These are phyloP conservation scores for Ichneumon xanthorius DNA, from an alignment of 2,888 invertebrate species.

Conservation along the genomic window DNA sequence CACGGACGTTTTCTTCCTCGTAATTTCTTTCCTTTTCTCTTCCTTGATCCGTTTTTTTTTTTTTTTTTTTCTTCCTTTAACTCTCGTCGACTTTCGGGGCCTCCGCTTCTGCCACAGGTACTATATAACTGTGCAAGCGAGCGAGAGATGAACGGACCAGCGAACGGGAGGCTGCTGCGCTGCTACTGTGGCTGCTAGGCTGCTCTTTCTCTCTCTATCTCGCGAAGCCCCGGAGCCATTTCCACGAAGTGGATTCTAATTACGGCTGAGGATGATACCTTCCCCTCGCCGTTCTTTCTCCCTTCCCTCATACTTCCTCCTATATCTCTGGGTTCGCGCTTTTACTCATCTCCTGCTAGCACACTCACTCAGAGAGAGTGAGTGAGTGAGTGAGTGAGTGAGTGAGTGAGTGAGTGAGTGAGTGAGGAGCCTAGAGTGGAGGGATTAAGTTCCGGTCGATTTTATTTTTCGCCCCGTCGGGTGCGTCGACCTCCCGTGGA, in stretches of 20 bases:
- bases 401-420: background rate
- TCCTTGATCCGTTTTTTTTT: background rate
- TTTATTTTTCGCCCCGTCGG: constrained; percentile 70
- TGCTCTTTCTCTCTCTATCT: constrained; percentile 6
- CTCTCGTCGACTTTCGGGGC: constrained; percentile 52
- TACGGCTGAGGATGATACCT: constrained; percentile 74
- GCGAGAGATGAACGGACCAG: constrained; percentile 55
- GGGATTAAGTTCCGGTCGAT: constrained; percentile 74
- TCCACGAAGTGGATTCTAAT: constrained; percentile 79
- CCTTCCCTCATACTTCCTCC: constrained; percentile 36
- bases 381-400: background rate
- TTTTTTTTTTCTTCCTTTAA: constrained; percentile 1
- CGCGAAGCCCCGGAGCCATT: constrained; percentile 73
- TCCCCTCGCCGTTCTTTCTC: constrained; percentile 22
- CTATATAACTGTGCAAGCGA: constrained; percentile 46
- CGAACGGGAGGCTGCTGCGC: constrained; percentile 19
- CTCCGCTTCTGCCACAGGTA: constrained; percentile 49
- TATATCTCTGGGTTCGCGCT: constrained; percentile 50
- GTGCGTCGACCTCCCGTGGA: constrained; percentile 71
- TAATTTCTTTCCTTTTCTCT: constrained; percentile 14
- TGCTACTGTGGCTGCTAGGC: constrained; percentile 10
- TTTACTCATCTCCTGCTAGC: constrained; percentile 59
- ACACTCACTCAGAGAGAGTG: constrained; percentile 29
- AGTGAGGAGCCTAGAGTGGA: constrained; percentile 52
- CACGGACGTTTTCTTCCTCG: constrained; percentile 36